These are phyloP conservation scores for Sinocyclocheilus anophthalmus DNA, from an alignment of 2,113 vertebrate species.

Conservation along the genomic window DNA sequence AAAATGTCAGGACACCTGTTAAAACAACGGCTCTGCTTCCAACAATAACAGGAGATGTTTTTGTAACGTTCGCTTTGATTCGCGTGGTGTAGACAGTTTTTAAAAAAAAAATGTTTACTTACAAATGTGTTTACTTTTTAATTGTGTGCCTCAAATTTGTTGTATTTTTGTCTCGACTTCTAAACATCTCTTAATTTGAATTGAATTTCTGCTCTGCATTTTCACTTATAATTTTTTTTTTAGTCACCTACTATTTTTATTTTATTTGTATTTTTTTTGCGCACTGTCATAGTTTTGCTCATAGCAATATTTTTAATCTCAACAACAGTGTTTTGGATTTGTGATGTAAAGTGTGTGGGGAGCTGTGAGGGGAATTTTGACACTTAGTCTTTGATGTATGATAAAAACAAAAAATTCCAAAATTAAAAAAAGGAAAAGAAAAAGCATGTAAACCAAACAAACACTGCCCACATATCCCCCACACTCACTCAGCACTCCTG, in stretches of 20 bases:
- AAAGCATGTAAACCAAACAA: constrained; percentile 33
- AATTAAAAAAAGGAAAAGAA: constrained; percentile 6
- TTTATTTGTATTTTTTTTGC: no score
- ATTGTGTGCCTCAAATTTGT: background rate
- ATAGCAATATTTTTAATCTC: background rate
- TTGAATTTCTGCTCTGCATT: background rate
- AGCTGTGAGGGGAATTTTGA: constrained; percentile 12
- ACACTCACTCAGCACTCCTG: constrained; percentile 43
- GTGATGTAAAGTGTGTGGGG: background rate
- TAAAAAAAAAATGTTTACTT: background rate
- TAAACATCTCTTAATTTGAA: background rate
- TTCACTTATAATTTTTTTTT: background rate
- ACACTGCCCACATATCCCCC: constrained; percentile 35
- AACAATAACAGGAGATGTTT: background rate
- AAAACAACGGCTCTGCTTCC: background rate
- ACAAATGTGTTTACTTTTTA: background rate
- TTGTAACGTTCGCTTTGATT: background rate
- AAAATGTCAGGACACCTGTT: no score
- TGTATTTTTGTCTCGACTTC: background rate
- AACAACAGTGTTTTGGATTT: background rate
- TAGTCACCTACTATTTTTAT: background rate
- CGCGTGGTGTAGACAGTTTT: background rate
- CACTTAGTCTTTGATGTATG: constrained; percentile 28
- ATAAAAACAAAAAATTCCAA: constrained; percentile 3
- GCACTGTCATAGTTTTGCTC: background rate